Base-by-base conservation (phyloP, 2,797 vertebrate genomes). In the Darevskia mixta region DNA sequence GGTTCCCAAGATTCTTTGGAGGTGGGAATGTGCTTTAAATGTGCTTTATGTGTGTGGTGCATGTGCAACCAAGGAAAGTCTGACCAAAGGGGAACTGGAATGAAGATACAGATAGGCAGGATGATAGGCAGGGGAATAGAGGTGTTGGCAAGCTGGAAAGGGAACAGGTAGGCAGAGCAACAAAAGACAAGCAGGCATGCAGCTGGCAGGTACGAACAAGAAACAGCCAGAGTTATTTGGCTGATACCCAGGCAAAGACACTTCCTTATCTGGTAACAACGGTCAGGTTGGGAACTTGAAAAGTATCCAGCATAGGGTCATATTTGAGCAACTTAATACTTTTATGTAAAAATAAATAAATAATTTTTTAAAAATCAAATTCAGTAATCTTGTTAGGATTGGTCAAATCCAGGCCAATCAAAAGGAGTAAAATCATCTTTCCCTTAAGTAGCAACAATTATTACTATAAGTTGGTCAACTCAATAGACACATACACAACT, bases 381-480 rank as follows among this genome's bases (percentile, higher is more conserved):
- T 90, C 41, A 90, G 20, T 32, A 2, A 25, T 49, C 38, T 80
- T 86, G 49, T 88, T 82, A 87, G 83, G n/a, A 18, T 9, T 90
- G 58, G 7, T 83, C 83, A 88, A 43, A 90, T 86, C 86, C 29
- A 84, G 32, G 84, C 72, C 8, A 29, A 41, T 91, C 82, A 82
- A 15, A 81, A 45, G 61, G 89, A 87, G 69, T 9, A 58, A 91
- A 86, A 55, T 43, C 49, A 85, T 82, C 77, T 80, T 89, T 80
- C 88, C 67, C 67, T 86, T 20, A 77, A 1, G 41, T 23, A 27
- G 82, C 72, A 86, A 55, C 17, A 90, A 92, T 86, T 23, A 92
- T 88, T 88, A 83, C 82, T 90, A 88, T 80, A 92, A 89, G 4
- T 20, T 49, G 29, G 29, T 79, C 35, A 35, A 69, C 35, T 79